Evolutionary conservation across 37 sponge, comb jelly and placozoan species (phyloP).

Genomic region (Beroe ovata): DNA sequence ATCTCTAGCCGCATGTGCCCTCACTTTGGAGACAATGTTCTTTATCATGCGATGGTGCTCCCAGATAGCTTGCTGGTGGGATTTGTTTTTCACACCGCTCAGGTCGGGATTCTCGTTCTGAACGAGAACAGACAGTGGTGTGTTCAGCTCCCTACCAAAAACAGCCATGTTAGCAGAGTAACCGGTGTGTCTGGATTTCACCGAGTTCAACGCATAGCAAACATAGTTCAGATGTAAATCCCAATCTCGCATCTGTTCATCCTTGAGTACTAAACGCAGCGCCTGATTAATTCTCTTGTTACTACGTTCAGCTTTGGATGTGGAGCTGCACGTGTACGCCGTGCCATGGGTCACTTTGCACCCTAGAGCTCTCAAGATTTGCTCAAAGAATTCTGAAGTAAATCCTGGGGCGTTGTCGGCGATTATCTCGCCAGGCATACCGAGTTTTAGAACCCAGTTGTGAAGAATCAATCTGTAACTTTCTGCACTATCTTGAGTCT

Average conservation of each 20-base stretch:
- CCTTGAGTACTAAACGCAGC: neutral
- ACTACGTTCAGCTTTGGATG: neutral
- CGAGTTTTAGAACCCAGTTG: neutral
- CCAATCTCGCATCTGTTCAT: slow-evolving; percentile 23
- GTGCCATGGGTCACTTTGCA: neutral
- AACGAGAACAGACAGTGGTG: neutral
- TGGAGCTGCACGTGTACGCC: neutral
- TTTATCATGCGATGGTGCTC: neutral
- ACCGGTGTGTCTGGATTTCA: neutral
- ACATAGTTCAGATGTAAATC: neutral
- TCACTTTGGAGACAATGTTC: neutral
- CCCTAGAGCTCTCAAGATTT: neutral
- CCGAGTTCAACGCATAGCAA: neutral
- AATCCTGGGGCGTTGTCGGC: neutral
- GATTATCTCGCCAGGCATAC: slow-evolving; percentile 12
- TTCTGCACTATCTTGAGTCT: neutral
- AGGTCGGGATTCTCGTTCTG: neutral
- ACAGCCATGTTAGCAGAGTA: neutral
- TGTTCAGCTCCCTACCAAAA: slow-evolving; percentile 2
- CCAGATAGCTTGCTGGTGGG: neutral
- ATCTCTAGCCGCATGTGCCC: neutral
- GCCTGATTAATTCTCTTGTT: slow-evolving; percentile 15
- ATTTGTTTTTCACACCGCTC: neutral
- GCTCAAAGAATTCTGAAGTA: neutral
- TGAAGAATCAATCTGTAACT: neutral